These are phyloP conservation scores for Bubalus kerabau DNA, from an alignment of 2,113 vertebrate species.

Conservation along the genomic window DNA sequence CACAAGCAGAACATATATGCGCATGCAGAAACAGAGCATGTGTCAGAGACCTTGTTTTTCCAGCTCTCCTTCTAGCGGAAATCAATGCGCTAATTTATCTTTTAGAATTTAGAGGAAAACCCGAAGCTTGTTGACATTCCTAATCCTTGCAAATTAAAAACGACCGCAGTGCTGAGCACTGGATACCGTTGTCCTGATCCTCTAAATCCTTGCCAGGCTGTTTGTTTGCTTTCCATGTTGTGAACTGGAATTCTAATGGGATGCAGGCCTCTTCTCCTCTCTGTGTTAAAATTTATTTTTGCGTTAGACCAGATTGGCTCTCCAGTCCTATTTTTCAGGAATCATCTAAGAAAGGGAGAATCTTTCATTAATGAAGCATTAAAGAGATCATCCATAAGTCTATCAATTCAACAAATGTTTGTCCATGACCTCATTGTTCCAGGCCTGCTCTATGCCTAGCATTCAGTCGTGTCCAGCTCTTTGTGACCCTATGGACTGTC, in stretches of 20 bases:
- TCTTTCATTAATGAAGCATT: not conserved
- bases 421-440: not conserved
- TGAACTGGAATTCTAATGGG: not conserved
- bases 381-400: not conserved
- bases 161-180: rapidly evolving
- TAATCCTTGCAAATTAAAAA: constrained; percentile 14
- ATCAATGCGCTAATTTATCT: not conserved
- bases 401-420: not conserved
- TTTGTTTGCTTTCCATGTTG: not conserved
- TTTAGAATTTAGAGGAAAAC: not conserved
- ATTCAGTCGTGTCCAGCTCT: not conserved
- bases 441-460: not conserved
- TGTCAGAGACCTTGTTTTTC: not conserved
- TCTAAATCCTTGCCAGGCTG: not conserved
- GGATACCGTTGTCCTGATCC: rapidly evolving
- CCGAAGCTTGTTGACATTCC: not conserved
- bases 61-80: not conserved
- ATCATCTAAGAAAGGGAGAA: not conserved
- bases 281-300: not conserved
- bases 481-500: not conserved
- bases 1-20: rapidly evolving
- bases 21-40: rapidly evolving
- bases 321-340: not conserved
- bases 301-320: not conserved
- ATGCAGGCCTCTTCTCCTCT: rapidly evolving